A percentile compares a stretch with the other conserved stretches of the same genome.
Conservation (phyloP, 2,113 vertebrate species). For the Sus scrofa region DNA sequence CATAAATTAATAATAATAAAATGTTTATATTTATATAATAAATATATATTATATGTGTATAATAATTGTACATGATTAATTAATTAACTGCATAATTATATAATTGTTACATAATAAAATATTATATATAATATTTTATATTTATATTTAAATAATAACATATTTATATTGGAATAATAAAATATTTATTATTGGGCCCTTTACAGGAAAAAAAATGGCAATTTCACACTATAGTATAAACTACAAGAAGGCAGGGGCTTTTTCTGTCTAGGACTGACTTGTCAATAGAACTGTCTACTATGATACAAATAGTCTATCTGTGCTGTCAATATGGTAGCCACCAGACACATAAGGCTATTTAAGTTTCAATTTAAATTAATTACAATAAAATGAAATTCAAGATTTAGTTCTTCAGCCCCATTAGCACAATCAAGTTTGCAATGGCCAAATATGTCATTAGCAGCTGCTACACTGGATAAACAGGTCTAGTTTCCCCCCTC, state of each 20-base stretch:
- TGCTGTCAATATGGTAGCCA: background rate
- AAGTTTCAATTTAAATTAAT: constrained; percentile 30
- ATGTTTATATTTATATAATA: too few species aligned
- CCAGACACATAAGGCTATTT: background rate
- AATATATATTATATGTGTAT: too few species aligned
- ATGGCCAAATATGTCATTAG: background rate
- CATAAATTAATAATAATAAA: background rate
- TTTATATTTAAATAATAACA: too few species aligned
- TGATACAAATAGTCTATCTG: background rate
- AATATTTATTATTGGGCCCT: background rate
- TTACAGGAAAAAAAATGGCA: background rate
- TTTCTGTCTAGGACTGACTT: background rate
- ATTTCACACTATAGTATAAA: background rate
- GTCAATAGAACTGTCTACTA: background rate
- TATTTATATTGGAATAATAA: background rate
- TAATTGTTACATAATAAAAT: too few species aligned
- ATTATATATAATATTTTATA: too few species aligned
- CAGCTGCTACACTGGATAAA: background rate
- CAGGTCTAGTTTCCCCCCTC: background rate
- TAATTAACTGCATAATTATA: too few species aligned
- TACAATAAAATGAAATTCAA: background rate
- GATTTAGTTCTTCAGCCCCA: background rate
- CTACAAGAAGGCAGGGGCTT: background rate
- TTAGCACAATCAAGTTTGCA: background rate
- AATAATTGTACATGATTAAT: too few species aligned